A percentile compares a stretch with the other conserved stretches of the same genome.
Conservation (phyloP, 2,797 vertebrate species). For the Lepilemur ruficaudatus region DNA sequence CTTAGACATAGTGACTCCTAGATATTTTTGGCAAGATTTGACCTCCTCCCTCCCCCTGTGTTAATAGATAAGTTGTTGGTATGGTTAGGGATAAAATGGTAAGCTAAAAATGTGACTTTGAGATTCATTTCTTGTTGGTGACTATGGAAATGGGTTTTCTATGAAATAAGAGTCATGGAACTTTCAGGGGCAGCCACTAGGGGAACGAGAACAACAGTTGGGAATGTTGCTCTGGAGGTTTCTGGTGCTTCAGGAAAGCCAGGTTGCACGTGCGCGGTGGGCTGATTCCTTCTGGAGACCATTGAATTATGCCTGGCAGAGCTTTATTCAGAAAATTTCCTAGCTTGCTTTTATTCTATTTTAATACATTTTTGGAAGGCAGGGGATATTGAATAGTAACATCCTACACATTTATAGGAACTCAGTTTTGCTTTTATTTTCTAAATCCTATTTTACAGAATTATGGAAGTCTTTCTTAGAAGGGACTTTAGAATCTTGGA, state of each 20-base stretch:
- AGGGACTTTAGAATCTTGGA: not conserved
- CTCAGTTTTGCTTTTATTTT: constrained; percentile 32
- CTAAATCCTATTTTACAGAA: not conserved
- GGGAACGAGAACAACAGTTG: too few relatives aligned
- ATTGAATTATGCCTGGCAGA: not conserved
- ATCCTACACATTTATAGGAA: not conserved
- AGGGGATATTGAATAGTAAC: not conserved
- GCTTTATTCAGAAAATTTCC: not conserved
- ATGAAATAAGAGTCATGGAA: not conserved
- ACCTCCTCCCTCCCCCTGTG: not conserved
- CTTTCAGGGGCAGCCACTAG: not conserved
- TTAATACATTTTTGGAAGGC: not conserved
- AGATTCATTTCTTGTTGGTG: not conserved
- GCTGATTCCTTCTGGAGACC: not conserved
- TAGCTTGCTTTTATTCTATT: not conserved
- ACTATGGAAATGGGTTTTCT: not conserved
- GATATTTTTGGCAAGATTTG: not conserved
- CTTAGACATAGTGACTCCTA: constrained; percentile 8
- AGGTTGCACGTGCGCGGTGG: not conserved
- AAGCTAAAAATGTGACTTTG: not conserved
- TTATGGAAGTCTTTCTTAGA: not conserved
- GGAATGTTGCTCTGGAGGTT: not conserved
- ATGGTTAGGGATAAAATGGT: not conserved
- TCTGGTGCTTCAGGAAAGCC: not conserved
- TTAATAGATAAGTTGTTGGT: not conserved